Base-by-base conservation (phyloP, 2,888 invertebrate genomes). In the Erpobdella octoculata region DNA sequence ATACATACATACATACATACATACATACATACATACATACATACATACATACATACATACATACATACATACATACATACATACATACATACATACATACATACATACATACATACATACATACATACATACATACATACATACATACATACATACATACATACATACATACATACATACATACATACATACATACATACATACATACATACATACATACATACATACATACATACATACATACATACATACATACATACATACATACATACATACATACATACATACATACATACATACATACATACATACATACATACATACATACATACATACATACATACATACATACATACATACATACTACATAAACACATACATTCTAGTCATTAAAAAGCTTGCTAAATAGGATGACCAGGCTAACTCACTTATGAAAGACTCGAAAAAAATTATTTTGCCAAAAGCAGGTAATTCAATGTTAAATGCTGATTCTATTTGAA, bases 1-100 rank as follows among this genome's bases (percentile, higher is more conserved):
- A 59, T 36, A 59, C 70, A 59, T 25, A 59, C 58, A 15, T 36
- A 59, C 53, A 69, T 21, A 18, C 58, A 36, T 25, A 4, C 65
- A 65, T n/a, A 6, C 33, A 66, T 37, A 37, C 66, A 66, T 21
- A 37, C 66, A 35, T 12, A 35, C 36, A 59, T 9, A 21, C 9
- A 38, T n/a, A n/a, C 36, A 66, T 21, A 35, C 35, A 70, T 28
- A 31, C 48, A 68, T 68, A 25, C 31, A 28, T 46, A 28, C 18
- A 68, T 62, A 31, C 4, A 62, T 6, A 35, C 28, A 31, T 64
- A 35, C 35, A 64, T 64, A n/a, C 35, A 64, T 33, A 18, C 35
- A 64, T 64, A 35, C 18, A 64, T 64, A 35, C 35, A 64, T 31
- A 35, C 18, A 25, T 33, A n/a, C 36, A 9, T 36, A 21, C 6